These are phyloP conservation scores for Meteorus cinctellus DNA, from an alignment of 2,888 invertebrate species.

Conservation along the genomic window DNA sequence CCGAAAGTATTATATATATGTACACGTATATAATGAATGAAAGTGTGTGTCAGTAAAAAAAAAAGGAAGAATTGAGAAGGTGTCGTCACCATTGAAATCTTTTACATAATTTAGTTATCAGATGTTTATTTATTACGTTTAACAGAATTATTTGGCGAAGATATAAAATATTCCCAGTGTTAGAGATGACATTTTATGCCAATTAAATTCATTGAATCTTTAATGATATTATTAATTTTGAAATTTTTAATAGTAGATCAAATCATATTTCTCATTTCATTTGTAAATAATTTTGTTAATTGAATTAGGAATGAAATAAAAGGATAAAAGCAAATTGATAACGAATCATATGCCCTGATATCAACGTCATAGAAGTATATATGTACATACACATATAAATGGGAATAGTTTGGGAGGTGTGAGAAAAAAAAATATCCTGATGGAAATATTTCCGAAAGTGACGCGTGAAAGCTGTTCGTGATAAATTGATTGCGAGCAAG, in stretches of 20 bases:
- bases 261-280: not conserved
- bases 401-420: not conserved
- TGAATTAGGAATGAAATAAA: not conserved
- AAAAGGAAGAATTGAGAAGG: not conserved
- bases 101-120: not conserved
- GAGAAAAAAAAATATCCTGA: constrained; percentile 6
- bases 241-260: not conserved
- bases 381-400: not conserved
- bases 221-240: not conserved
- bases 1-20: constrained; percentile 6
- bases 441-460: not conserved
- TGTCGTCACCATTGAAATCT: not conserved
- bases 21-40: constrained; percentile 1
- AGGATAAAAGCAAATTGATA: not conserved
- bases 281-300: not conserved
- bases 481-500: constrained; percentile 16
- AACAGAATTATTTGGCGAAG: not conserved
- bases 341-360: not conserved
- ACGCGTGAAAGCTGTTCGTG: not conserved
- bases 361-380: not conserved
- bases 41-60: not conserved
- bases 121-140: not conserved
- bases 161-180: not conserved
- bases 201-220: not conserved
- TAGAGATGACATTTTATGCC: not conserved